These are phyloP conservation scores for Caenorhabditis parvicauda DNA, from an alignment of 2,888 invertebrate genomes.

Conservation along the genomic window DNA sequence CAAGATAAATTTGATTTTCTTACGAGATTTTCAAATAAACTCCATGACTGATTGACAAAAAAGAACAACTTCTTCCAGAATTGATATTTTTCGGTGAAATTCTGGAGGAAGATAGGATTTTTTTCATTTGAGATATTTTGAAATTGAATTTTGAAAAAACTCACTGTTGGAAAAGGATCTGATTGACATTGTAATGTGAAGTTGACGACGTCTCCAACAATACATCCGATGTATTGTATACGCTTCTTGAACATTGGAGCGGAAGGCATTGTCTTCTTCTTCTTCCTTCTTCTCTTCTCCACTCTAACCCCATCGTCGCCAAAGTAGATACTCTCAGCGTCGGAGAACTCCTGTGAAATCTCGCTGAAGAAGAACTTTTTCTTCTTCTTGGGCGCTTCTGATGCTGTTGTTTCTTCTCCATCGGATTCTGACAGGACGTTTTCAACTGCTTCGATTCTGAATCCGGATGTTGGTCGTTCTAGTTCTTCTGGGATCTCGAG, in stretches of 20 bases:
- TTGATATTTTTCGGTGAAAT: no score
- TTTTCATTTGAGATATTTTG: neutral
- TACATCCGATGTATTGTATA: slow-evolving; percentile 33
- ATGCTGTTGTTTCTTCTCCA: slow-evolving; percentile 4
- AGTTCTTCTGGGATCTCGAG: no score
- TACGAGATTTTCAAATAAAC: no score
- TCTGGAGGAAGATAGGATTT: neutral
- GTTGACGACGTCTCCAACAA: slow-evolving; percentile 22
- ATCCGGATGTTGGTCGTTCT: no score
- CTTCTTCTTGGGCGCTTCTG: slow-evolving; percentile 13
- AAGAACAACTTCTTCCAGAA: no score
- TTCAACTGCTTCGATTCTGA: no score
- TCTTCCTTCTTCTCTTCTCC: slow-evolving; percentile 14
- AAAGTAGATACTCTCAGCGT: slow-evolving; percentile 27
- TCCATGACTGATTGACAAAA: no score
- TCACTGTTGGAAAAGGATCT: slow-evolving; percentile 21
- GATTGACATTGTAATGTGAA: slow-evolving; percentile 21
- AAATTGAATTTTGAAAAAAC: neutral
- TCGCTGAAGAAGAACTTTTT: slow-evolving; percentile 28
- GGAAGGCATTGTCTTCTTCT: slow-evolving; percentile 11
- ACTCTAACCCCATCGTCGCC: slow-evolving; percentile 22
- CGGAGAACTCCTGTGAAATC: slow-evolving; percentile 27
- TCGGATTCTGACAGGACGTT: slow-evolving; percentile 16
- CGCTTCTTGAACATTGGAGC: slow-evolving; percentile 25
- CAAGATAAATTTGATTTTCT: no score